phyloP scores from a whole-genome alignment of 2,888 invertebrate species.

The Philaethria dido region DNA sequence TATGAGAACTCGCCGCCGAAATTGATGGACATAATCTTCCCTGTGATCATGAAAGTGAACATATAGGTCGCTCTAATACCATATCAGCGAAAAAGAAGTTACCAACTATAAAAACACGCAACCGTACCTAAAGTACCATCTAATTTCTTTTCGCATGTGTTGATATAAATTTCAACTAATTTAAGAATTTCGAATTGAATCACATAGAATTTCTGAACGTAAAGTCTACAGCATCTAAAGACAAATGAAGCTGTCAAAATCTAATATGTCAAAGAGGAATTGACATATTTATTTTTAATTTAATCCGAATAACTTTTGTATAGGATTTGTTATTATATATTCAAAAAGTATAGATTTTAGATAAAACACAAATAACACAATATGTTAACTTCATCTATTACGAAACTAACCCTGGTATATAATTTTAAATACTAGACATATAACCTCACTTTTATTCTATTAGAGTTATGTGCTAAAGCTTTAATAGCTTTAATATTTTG shows the following conservation, averaged over 20 bases:
- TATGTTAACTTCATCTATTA: slow-evolving; percentile 57
- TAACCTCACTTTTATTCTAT: slow-evolving; percentile 26
- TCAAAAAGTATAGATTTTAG: not conserved
- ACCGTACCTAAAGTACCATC: too few relatives aligned
- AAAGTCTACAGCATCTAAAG: not conserved
- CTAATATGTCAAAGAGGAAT: slow-evolving; percentile 5
- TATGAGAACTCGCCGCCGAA: too few relatives aligned
- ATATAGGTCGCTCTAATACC: too few relatives aligned
- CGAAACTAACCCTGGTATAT: slow-evolving; percentile 61
- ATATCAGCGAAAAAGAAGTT: too few relatives aligned
- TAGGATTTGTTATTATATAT: not conserved
- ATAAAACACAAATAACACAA: not conserved
- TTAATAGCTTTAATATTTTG: slow-evolving; percentile 1
- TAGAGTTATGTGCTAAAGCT: not conserved
- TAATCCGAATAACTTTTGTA: not conserved
- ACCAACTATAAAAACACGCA: too few relatives aligned
- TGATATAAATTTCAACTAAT: too few relatives aligned
- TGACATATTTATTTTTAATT: slow-evolving; percentile 21
- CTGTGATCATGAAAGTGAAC: too few relatives aligned
- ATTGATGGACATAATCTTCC: too few relatives aligned
- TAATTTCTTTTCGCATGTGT: too few relatives aligned
- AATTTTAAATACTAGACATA: slow-evolving; percentile 11
- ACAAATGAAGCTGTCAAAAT: slow-evolving; percentile 15
- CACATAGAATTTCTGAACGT: not conserved
- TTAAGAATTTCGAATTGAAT: not conserved